phyloP scores from a whole-genome alignment of 2,797 vertebrate species.

The Lacerta viridis region DNA sequence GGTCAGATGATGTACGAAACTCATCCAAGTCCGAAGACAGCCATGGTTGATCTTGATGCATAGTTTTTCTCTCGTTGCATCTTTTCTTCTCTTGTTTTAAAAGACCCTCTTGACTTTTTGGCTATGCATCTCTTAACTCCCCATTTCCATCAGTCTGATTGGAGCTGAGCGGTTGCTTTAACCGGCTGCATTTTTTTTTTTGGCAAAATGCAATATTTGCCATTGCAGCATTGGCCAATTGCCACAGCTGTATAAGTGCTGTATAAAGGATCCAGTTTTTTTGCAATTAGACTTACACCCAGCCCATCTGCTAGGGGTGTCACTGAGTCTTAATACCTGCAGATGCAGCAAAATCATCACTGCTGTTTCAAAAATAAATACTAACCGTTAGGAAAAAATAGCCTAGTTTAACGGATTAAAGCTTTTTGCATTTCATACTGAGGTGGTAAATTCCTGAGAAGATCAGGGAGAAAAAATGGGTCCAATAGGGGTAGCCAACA shows the following conservation, averaged over 20 bases:
- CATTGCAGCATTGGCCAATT: slow-evolving; percentile 43
- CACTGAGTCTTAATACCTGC: neutral
- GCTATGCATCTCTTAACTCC: slow-evolving; percentile 36
- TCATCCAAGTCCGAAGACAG: neutral
- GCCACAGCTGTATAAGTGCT: slow-evolving; percentile 5
- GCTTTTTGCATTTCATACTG: neutral
- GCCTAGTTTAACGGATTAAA: slow-evolving; percentile 28
- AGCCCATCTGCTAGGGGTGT: slow-evolving; percentile 36
- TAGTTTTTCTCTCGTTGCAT: neutral
- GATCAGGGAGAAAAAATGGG: neutral
- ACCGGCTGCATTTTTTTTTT: slow-evolving; percentile 36
- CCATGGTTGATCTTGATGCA: neutral
- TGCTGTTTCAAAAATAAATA: slow-evolving; percentile 25
- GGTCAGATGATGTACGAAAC: neutral
- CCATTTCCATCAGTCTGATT: slow-evolving; percentile 65
- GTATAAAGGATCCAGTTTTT: slow-evolving; percentile 55
- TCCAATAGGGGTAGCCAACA: too few species aligned
- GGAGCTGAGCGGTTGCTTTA: slow-evolving; percentile 63
- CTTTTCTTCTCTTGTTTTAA: too few species aligned
- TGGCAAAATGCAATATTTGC: slow-evolving; percentile 50
- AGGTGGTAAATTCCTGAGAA: slow-evolving; percentile 14
- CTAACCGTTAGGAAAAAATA: neutral
- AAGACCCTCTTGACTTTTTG: slow-evolving; percentile 35
- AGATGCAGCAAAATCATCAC: slow-evolving; percentile 25
- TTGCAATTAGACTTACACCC: slow-evolving; percentile 46